These are phyloP conservation scores for Portunus trituberculatus DNA, from an alignment of 1,140 invertebrate species.

Conservation along the genomic window DNA sequence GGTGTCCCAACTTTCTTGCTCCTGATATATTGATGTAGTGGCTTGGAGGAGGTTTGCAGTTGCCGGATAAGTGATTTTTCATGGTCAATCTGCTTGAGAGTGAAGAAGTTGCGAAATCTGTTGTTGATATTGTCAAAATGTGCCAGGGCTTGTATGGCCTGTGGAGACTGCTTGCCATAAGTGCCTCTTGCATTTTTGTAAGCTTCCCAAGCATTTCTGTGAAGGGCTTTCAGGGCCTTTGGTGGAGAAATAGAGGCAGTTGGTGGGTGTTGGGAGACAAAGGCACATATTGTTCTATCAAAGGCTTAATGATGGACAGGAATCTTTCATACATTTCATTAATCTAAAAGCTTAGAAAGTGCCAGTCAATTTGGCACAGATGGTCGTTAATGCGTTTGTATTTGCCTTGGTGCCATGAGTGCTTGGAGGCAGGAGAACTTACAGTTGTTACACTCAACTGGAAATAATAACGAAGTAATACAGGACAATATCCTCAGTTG, in stretches of 20 bases:
- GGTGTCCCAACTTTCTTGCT: conserved; percentile 27
- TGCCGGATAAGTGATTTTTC: neutral
- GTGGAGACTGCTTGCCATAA: neutral
- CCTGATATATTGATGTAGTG: neutral
- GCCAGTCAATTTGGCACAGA: neutral
- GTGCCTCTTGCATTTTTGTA: neutral
- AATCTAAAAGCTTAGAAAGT: neutral
- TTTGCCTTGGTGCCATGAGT: conserved; percentile 31
- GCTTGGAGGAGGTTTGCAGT: neutral
- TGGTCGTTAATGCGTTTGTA: conserved; percentile 4
- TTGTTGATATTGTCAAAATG: conserved; percentile 7
- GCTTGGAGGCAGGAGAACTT: no score
- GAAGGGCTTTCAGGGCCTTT: neutral
- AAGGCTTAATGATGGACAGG: neutral
- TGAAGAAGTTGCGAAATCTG: conserved; percentile 22
- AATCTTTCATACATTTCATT: neutral
- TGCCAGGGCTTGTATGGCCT: neutral
- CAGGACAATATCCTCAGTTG: conserved; percentile 27
- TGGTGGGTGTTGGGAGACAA: neutral
- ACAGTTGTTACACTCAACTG: neutral
- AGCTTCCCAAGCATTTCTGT: neutral
- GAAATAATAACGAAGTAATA: conserved; percentile 42
- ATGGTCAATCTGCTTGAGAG: neutral
- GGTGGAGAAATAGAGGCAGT: neutral
- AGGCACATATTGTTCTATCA: neutral